phyloP scores from a whole-genome alignment of 2,888 invertebrate genomes.

The Nebria salina region DNA sequence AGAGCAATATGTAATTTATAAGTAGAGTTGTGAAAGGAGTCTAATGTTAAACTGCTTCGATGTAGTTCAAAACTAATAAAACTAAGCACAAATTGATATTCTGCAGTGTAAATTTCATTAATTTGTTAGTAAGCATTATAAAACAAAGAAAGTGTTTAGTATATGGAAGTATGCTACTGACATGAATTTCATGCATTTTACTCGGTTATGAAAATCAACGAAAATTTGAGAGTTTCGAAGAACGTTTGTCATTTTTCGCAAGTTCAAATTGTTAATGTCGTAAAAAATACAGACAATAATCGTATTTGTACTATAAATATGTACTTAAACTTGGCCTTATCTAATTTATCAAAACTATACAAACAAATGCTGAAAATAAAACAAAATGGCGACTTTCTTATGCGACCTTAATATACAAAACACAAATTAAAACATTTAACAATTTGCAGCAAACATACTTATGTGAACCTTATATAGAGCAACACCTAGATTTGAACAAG shows the following conservation, averaged over 20 bases:
- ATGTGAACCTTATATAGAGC: too few species aligned
- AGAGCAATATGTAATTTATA: too few species aligned
- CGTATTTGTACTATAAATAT: neutral
- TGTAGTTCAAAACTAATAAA: neutral
- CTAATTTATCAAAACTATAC: neutral
- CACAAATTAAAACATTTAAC: neutral
- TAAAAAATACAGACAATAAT: neutral
- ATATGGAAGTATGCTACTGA: neutral
- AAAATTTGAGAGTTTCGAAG: neutral
- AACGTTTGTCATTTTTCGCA: neutral
- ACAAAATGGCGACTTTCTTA: constrained; percentile 7
- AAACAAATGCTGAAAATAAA: neutral
- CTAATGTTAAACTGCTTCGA: too few species aligned
- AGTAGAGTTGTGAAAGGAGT: too few species aligned
- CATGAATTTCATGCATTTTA: neutral
- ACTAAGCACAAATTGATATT: neutral
- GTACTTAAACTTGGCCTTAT: neutral
- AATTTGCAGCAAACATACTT: too few species aligned
- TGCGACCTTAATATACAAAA: neutral
- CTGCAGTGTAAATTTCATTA: neutral
- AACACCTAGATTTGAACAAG: too few species aligned
- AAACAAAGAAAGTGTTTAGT: neutral
- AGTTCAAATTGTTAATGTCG: neutral
- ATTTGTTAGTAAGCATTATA: neutral
- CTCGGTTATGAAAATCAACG: neutral